These are phyloP conservation scores for Helobdella robusta DNA, from an alignment of 2,888 invertebrate genomes.

Conservation along the genomic window DNA sequence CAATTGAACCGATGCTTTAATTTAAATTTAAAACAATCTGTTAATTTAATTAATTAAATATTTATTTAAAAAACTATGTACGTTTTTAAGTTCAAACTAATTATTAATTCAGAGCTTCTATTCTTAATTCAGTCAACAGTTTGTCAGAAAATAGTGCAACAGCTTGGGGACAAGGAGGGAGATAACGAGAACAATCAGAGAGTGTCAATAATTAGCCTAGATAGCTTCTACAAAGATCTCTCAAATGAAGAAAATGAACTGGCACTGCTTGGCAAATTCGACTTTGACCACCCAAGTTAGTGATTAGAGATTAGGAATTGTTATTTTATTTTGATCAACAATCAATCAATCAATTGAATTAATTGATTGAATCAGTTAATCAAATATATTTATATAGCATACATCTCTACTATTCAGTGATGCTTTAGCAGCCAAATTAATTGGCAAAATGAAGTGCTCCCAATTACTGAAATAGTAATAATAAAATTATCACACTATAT, in stretches of 20 bases:
- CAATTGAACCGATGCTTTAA: too few relatives aligned
- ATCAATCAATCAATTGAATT: not conserved
- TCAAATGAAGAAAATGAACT: constrained; percentile 67
- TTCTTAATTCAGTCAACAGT: constrained; percentile 71
- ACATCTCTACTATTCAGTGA: too few relatives aligned
- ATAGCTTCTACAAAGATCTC: constrained; percentile 87
- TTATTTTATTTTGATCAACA: not conserved
- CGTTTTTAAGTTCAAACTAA: too few relatives aligned
- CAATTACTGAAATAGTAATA: too few relatives aligned
- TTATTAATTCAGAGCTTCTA: not conserved
- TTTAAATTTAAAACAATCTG: not conserved
- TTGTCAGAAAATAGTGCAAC: constrained; percentile 91
- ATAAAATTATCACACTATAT: too few relatives aligned
- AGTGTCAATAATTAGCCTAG: constrained; percentile 88
- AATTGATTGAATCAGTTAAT: not conserved
- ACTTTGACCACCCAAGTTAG: constrained; percentile 87
- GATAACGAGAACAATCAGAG: constrained; percentile 70
- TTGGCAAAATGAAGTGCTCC: too few relatives aligned
- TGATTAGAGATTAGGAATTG: not conserved
- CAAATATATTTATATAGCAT: too few relatives aligned
- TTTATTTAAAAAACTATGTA: not conserved
- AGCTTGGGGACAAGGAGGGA: constrained; percentile 64
- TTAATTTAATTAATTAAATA: not conserved
- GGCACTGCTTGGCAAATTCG: constrained; percentile 75
- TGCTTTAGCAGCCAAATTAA: too few relatives aligned